Evolutionary conservation across 2,888 invertebrate genomes (phyloP), one percentile per base, ranked within the genome.

Genomic region (Epistrophe eligans): DNA sequence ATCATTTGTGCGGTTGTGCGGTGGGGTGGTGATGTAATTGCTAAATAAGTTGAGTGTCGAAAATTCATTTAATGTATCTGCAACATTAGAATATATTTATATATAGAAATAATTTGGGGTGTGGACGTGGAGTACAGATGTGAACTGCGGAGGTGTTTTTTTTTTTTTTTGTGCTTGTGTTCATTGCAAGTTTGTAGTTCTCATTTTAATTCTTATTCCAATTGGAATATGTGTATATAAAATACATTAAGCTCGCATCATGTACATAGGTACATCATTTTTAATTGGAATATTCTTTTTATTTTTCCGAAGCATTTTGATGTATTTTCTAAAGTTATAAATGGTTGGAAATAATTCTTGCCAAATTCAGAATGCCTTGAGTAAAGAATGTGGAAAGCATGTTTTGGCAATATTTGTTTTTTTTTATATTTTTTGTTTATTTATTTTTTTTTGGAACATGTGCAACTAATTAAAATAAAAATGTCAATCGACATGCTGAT

Each of bases 11-110:
- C 38, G 40, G 19, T 19, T 2, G 6, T 0, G 11, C 11, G 52
- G 55, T 35, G 83, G 64, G 52, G 55, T 35, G 83, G 64, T 84
- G 84, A 84, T 84, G 84, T 84, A 84, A 84, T 84, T 84, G 79
- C 84, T 40, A 79, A 79, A 73, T 70, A 48, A 84, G 43, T 74
- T 74, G 62, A 74, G 79, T 80, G 74, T 80, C 64, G 80, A 80
- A 80, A 79, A 76, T 45, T 79, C 45, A 19, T 50, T 28, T 70
- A 62, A 48, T 67, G 52, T 17, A 62, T 40, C 45, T 48, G 50
- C 66, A 55, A 19, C 50, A 57, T 32, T 62, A 15, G 58, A 77
- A 38, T 55, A 70, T 4, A 5, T 32, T 4, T 32, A 32, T 4
- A 5, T 32, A 32, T 7, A 45, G 40, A 80, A 76, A 71, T 45